These are phyloP conservation scores for Gymnorhina tibicen DNA, from an alignment of 2,113 vertebrate genomes.

Conservation along the genomic window DNA sequence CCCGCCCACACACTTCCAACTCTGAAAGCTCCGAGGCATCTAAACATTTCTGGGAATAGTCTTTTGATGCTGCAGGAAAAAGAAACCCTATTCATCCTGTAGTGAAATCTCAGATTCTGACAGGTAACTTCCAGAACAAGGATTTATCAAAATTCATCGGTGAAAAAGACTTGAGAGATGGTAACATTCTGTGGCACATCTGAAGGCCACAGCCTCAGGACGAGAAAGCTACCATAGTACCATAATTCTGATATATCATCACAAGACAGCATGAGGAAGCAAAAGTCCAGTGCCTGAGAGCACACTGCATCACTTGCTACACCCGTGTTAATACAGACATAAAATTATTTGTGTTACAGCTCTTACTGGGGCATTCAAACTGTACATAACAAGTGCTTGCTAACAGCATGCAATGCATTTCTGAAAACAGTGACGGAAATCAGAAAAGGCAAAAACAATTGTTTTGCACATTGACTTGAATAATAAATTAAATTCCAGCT, in stretches of 20 bases:
- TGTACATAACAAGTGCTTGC: neutral
- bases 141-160: neutral
- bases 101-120: neutral
- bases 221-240: neutral
- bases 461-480: neutral
- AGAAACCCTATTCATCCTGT: neutral
- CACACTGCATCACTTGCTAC: neutral
- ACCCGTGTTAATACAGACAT: neutral
- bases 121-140: neutral
- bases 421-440: neutral
- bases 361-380: neutral
- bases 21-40: neutral
- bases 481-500: neutral
- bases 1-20: neutral
- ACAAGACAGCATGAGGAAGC: neutral
- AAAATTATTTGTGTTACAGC: neutral
- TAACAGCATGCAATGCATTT: neutral
- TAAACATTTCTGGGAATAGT: neutral
- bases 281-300: neutral
- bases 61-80: neutral
- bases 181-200: neutral
- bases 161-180: neutral
- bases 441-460: neutral
- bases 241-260: neutral
- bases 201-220: neutral